These are phyloP conservation scores for Trogon surrucura DNA, from an alignment of 2,113 vertebrate species.

Conservation along the genomic window DNA sequence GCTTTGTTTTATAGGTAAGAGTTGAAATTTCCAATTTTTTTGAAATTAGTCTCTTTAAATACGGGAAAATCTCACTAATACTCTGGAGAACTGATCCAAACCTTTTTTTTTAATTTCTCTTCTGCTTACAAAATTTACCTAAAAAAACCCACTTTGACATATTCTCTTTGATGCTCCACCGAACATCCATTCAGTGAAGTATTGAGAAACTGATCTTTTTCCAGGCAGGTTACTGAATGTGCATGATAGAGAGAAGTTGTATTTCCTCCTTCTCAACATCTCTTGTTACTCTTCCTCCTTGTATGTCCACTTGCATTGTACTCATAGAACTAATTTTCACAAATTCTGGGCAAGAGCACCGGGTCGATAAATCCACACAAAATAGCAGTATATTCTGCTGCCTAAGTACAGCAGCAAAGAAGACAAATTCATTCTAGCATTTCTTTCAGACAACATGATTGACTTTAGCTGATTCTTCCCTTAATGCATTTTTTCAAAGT, in stretches of 20 bases:
- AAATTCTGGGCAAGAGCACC: neutral
- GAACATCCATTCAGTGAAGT: neutral
- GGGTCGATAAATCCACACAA: neutral
- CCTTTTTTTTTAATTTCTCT: rapidly evolving
- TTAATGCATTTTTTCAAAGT: conserved; percentile 17
- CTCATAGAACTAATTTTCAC: neutral
- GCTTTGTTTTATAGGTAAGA: neutral
- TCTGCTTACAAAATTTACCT: neutral
- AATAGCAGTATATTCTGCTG: neutral
- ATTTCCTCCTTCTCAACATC: neutral
- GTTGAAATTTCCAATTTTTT: neutral
- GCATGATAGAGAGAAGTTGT: neutral
- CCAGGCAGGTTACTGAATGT: neutral
- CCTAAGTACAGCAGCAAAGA: neutral
- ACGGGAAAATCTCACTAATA: neutral
- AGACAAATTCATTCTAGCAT: neutral
- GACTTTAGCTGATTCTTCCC: neutral
- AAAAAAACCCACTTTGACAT: neutral
- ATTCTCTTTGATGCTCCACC: neutral
- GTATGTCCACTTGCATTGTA: neutral
- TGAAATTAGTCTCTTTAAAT: neutral
- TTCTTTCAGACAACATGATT: neutral
- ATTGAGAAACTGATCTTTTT: neutral
- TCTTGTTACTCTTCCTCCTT: neutral
- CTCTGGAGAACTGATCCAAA: neutral